Evolutionary conservation across 2,888 invertebrate species (phyloP), one percentile per base, ranked within the genome.

Genomic region (Sphaeridia pumilis): DNA sequence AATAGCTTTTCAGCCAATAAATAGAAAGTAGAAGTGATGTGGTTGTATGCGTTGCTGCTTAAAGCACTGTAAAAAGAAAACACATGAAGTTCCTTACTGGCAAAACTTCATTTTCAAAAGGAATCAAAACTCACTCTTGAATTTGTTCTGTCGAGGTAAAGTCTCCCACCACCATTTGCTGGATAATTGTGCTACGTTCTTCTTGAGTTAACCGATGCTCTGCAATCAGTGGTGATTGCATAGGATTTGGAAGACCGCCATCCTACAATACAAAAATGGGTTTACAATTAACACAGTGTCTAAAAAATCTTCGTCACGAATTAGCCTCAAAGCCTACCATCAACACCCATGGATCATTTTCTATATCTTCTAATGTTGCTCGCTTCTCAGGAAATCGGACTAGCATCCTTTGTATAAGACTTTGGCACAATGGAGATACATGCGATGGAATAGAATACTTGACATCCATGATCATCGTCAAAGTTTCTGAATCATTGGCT

Each of bases 401-500:
- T 65, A 98, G 75, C 95, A 98, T 95, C 67, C 81, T 79, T 12
- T 83, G 82, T 69, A 98, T 95, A 63, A 98, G 76, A 67, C 79
- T 79, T 74, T 83, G 82, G 73, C 97, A 97, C 56, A 82, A 81
- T 49, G 78, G 75, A 12, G 93, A 87, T 60, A 98, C 82, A 73
- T 90, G 86, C 26, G 78, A 72, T 50, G 97, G 94, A 67, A 94
- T 84, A 54, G 83, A 83, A 71, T 94, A 98, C 76, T 93, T 93
- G 75, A 97, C 97, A 73, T 98, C 97, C 88, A 98, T 92, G 63
- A 98, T 98, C 89, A 93, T 95, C 27, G 94, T 97, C 51, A 99
- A 75, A 1, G 98, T 99, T 77, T 98, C 98, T 67, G 93, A 94
- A 73, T 99, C 98, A 72, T 97, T 98, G 26, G 95, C 94, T 75